These are phyloP conservation scores for Stenotaenia linearis DNA, from an alignment of 2,888 invertebrate species.

Conservation along the genomic window DNA sequence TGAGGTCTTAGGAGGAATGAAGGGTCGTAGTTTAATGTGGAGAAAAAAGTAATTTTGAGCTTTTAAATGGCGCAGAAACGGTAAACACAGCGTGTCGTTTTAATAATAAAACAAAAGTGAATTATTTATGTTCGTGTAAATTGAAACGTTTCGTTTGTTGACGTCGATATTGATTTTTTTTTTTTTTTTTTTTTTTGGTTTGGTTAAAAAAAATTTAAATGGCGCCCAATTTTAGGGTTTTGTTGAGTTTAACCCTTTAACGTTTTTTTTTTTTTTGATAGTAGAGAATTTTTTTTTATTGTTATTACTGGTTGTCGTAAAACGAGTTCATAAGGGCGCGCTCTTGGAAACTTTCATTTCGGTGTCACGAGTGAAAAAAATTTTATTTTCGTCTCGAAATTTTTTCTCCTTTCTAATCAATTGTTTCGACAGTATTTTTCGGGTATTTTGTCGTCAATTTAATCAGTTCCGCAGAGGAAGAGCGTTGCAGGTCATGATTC, in stretches of 20 bases:
- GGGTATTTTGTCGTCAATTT: neutral
- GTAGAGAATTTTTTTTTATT: neutral
- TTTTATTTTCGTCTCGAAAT: neutral
- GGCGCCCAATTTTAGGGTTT: too few relatives aligned
- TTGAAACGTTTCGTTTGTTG: neutral
- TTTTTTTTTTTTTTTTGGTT: too few relatives aligned
- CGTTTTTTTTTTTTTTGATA: neutral
- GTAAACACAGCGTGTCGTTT: neutral
- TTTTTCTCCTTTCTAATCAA: neutral
- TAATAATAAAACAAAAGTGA: neutral
- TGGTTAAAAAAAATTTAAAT: too few relatives aligned
- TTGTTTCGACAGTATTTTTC: neutral
- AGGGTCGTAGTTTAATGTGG: neutral
- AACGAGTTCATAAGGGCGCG: neutral
- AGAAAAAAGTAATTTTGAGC: neutral
- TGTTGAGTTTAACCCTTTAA: neutral
- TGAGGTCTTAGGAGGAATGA: neutral
- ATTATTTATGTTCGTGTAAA: neutral
- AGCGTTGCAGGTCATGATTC: constrained; percentile 7
- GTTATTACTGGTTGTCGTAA: neutral
- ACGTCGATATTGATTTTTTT: too few relatives aligned
- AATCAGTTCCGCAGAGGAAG: constrained; percentile 11
- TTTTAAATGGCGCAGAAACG: neutral
- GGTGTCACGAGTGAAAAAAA: neutral
- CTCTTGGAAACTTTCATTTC: neutral